Base-by-base conservation (phyloP, 2,888 invertebrate species). In the Agrochola macilenta region DNA sequence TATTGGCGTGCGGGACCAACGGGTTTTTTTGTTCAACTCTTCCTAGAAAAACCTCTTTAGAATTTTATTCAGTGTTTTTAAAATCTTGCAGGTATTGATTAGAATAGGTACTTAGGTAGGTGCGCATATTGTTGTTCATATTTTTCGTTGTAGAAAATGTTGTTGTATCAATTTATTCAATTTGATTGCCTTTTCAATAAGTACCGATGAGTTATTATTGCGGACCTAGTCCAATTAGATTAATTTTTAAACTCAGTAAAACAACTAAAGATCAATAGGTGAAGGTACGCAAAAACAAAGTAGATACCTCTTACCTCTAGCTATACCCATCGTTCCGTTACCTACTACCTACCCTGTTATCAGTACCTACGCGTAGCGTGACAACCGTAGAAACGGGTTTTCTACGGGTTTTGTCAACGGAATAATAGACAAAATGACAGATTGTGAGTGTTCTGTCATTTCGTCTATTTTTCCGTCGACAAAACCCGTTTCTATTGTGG, bases 1-100 rank as follows among this genome's bases (percentile, higher is more conserved):
- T 94, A 94, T 91, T 90, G 93, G 90, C 92, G 90, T 90, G 91
- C 90, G 88, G 89, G 81, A 85, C 82, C 81, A 79, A 83, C 80
- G 65, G 77, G 54, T 61, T 77, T 88, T 88, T 81, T 81, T 80
- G 63, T 58, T 61, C 74, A 87, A 78, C 77, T 79, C 61, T 70
- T 65, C 60, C 43, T 82, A 54, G 52, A 78, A 76, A 81, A 72
- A 76, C 58, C n/a, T 39, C 35, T 75, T 71, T 79, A 73, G 69
- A 79, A 69, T 65, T 76, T 71, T 76, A 76, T 75, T 71, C 61
- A 58, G 12, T 63, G 54, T 70, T 84, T 85, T 82, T 69, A 1
- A 39, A 66, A 74, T 46, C 46, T 66, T 54, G 14, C 26, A 20
- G 26, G 20, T 46, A 46, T n/a, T 39, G 20, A 58, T 23, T 39